phyloP scores from a whole-genome alignment of 1,140 invertebrate genomes.

The Galleria mellonella region DNA sequence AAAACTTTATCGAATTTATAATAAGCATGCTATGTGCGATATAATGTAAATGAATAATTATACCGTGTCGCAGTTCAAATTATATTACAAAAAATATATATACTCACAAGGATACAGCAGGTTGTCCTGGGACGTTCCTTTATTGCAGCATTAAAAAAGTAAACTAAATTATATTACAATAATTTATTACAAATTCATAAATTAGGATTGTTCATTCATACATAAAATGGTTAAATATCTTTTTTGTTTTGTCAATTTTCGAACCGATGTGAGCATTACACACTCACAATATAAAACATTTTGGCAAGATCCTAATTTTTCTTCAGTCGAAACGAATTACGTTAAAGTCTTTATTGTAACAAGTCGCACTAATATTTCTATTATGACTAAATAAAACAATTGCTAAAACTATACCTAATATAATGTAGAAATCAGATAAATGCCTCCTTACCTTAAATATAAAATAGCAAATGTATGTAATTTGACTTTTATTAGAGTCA shows the following conservation, averaged over 20 bases:
- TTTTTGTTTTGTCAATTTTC: slow-evolving; percentile 7
- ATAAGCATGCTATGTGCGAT: neutral
- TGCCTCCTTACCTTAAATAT: slow-evolving; percentile 2
- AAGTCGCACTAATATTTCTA: too few relatives aligned
- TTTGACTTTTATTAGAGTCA: too few relatives aligned
- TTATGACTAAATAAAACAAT: too few relatives aligned
- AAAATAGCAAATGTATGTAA: too few relatives aligned
- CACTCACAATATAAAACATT: slow-evolving; percentile 24
- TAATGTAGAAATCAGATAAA: slow-evolving; percentile 11
- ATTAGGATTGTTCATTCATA: too few relatives aligned
- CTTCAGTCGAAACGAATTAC: slow-evolving; percentile 25
- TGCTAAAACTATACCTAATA: neutral
- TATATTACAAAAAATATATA: slow-evolving; percentile 11
- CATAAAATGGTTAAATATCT: neutral
- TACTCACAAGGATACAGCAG: slow-evolving; percentile 68
- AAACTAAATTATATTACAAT: slow-evolving; percentile 3
- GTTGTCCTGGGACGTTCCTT: slow-evolving; percentile 65
- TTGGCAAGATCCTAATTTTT: slow-evolving; percentile 52
- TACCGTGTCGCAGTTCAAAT: slow-evolving; percentile 7
- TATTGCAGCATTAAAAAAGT: slow-evolving; percentile 44
- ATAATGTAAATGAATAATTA: neutral
- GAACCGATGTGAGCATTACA: slow-evolving; percentile 1
- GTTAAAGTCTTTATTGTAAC: too few relatives aligned
- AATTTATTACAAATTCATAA: slow-evolving; percentile 5
- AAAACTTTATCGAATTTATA: neutral